These are phyloP conservation scores for Pantherophis alleghaniensis DNA, from an alignment of 2,797 vertebrate species.

Conservation along the genomic window DNA sequence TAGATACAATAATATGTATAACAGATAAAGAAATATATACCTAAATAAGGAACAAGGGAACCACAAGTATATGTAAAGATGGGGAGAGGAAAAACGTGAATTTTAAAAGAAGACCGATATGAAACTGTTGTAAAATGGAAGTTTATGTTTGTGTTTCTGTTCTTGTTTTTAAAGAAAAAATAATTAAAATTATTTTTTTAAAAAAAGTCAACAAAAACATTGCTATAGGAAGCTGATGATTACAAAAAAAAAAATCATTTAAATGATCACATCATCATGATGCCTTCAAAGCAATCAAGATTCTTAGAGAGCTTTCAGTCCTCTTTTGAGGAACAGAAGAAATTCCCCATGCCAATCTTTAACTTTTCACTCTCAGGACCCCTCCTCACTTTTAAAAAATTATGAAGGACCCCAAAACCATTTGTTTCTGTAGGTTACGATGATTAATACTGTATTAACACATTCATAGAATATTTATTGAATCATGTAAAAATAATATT, in stretches of 20 bases:
- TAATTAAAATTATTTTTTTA: too few relatives aligned
- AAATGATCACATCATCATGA: neutral
- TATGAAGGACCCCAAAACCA: neutral
- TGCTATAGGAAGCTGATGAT: neutral
- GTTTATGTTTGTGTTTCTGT: too few relatives aligned
- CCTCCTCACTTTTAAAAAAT: neutral
- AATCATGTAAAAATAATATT: neutral
- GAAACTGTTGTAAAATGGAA: too few relatives aligned
- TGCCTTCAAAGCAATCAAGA: neutral
- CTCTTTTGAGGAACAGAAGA: neutral
- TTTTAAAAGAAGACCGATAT: too few relatives aligned
- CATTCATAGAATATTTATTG: neutral
- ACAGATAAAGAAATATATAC: too few relatives aligned
- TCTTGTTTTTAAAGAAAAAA: too few relatives aligned
- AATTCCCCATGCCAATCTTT: neutral
- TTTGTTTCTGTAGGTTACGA: neutral
- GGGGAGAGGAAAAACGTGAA: too few relatives aligned
- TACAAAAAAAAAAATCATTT: neutral
- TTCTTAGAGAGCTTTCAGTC: neutral
- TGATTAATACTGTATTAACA: neutral
- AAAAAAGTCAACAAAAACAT: neutral
- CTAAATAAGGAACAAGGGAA: too few relatives aligned
- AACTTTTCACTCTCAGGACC: neutral
- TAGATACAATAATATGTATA: too few relatives aligned
- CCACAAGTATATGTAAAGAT: too few relatives aligned